These are phyloP conservation scores for Amblyjoppa fuscipennis DNA, from an alignment of 2,888 invertebrate genomes.

Conservation along the genomic window DNA sequence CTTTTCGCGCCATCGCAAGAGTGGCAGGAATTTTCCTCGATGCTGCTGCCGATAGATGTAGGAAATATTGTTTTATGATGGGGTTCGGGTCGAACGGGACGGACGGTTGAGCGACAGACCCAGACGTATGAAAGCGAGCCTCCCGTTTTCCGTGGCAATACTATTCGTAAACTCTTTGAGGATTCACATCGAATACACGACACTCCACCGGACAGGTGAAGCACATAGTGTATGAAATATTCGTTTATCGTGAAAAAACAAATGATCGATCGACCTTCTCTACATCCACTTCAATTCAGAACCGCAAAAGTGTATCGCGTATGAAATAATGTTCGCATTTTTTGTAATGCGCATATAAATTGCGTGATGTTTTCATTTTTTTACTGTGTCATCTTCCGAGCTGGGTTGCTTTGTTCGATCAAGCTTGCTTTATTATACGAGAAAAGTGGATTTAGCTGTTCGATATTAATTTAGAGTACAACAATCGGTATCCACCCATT, in stretches of 20 bases:
- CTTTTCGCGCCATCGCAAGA: not conserved
- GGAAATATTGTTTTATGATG: slow-evolving; percentile 1
- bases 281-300: not conserved
- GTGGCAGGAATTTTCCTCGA: not conserved
- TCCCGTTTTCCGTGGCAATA: not conserved
- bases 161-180: not conserved
- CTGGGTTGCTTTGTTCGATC: not conserved
- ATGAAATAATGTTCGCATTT: not conserved
- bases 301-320: not conserved
- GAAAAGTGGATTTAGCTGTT: not conserved
- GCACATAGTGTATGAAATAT: not conserved
- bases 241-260: not conserved
- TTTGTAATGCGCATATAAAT: not conserved
- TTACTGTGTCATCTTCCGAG: not conserved
- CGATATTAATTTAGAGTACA: not conserved
- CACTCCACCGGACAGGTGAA: not conserved
- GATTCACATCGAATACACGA: not conserved
- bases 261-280: not conserved
- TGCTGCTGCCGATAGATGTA: not conserved
- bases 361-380: not conserved
- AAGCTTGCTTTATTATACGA: not conserved
- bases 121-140: not conserved
- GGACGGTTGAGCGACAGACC: not conserved
- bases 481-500: not conserved
- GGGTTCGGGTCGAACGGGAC: no score